Conservation (phyloP, 2,113 vertebrate genomes). For the Pseudorhombus dupliciocellatus region DNA sequence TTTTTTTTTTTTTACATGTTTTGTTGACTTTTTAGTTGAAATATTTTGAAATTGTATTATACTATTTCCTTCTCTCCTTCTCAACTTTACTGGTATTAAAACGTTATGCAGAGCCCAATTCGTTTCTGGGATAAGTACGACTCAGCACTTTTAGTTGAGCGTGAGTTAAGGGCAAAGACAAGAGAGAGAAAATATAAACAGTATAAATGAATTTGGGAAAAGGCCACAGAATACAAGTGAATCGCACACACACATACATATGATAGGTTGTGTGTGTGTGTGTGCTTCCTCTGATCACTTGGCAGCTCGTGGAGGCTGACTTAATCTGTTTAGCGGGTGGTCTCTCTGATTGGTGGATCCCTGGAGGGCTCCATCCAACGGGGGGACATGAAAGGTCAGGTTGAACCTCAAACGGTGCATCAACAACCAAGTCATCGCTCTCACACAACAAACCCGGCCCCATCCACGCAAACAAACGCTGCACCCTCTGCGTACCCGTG, state of each 20-base stretch:
- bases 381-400: conserved; percentile 55
- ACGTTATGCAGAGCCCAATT: not conserved
- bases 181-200: not conserved
- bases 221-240: not conserved
- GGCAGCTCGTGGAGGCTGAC: conserved; percentile 42
- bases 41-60: no score
- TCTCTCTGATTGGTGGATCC: conserved; percentile 59
- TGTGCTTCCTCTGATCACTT: conserved; percentile 27
- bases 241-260: not conserved
- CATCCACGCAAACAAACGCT: conserved; percentile 4
- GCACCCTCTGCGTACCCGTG: not conserved
- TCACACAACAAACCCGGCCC: conserved; percentile 4
- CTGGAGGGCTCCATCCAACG: conserved; percentile 40
- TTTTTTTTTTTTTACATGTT: no score
- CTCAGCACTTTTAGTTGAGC: not conserved
- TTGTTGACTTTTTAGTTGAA: no score
- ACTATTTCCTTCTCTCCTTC: no score
- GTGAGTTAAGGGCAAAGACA: not conserved
- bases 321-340: conserved; percentile 39
- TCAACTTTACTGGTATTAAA: no score
- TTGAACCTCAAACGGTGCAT: conserved; percentile 52
- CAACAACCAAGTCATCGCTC: conserved; percentile 34
- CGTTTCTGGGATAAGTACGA: not conserved
- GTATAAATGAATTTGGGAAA: not conserved
- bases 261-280: not conserved